Conservation (phyloP, 2,888 invertebrate genomes). For the Panzeria rudis region DNA sequence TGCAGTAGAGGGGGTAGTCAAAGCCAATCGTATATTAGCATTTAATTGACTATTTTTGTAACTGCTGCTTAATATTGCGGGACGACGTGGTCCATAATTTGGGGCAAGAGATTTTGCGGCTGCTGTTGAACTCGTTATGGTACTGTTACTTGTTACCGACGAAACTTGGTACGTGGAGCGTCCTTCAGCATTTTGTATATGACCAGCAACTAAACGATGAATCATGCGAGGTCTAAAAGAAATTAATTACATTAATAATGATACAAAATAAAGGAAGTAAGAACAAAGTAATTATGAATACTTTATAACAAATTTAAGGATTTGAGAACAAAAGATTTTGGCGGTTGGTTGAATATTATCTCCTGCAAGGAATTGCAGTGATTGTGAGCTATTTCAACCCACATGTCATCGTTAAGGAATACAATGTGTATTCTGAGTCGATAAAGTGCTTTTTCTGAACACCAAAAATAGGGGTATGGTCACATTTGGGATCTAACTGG, state of each 20-base stretch:
- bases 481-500: too few species aligned
- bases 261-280: background rate
- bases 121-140: constrained; percentile 58
- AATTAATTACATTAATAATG: constrained; percentile 38
- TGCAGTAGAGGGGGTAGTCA: constrained; percentile 50
- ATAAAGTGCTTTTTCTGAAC: too few species aligned
- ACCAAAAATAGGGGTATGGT: too few species aligned
- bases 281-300: background rate
- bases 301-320: background rate
- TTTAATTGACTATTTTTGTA: constrained; percentile 75
- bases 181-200: constrained; percentile 84
- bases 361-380: too few species aligned
- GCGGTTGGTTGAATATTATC: too few species aligned
- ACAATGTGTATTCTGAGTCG: too few species aligned
- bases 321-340: too few species aligned
- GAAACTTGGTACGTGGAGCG: constrained; percentile 79
- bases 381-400: too few species aligned
- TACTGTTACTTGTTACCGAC: constrained; percentile 77
- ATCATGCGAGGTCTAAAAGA: constrained; percentile 85
- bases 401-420: too few species aligned
- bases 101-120: constrained; percentile 46
- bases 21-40: constrained; percentile 58
- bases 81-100: constrained; percentile 75
- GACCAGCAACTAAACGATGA: constrained; percentile 89
- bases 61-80: constrained; percentile 75